Conservation (phyloP, 92 coral and sea anemone genomes). For the Epizoanthus scotinus region DNA sequence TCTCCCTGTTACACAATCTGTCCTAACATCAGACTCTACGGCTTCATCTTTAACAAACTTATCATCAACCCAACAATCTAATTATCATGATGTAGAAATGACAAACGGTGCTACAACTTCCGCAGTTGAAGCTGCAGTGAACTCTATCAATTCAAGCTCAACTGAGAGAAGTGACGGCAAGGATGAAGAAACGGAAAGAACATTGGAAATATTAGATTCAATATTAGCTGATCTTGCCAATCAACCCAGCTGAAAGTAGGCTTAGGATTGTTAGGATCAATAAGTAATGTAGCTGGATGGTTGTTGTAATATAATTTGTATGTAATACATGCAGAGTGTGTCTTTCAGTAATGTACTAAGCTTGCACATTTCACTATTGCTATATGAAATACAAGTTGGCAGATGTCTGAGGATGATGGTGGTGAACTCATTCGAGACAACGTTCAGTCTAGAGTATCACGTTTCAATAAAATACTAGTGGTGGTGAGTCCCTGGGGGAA, state of each 20-base stretch:
- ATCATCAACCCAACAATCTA: slow-evolving; percentile 15
- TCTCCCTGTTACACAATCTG: neutral
- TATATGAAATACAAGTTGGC: too few species aligned
- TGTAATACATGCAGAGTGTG: too few species aligned
- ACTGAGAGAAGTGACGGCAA: slow-evolving; percentile 13
- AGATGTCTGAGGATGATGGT: too few species aligned
- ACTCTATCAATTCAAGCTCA: slow-evolving; percentile 3
- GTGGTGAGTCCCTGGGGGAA: too few species aligned
- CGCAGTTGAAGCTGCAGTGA: neutral
- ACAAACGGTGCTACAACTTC: slow-evolving; percentile 1
- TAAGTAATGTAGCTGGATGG: too few species aligned
- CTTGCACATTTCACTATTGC: too few species aligned
- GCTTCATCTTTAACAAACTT: slow-evolving; percentile 5
- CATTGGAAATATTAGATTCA: slow-evolving; percentile 40
- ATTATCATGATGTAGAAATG: neutral
- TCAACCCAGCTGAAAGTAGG: slow-evolving; percentile 21
- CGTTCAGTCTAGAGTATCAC: too few species aligned
- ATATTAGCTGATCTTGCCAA: slow-evolving; percentile 37
- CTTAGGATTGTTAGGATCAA: neutral
- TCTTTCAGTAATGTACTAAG: too few species aligned
- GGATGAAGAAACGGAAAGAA: slow-evolving; percentile 42
- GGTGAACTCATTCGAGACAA: too few species aligned
- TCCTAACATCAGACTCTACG: neutral
- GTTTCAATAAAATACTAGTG: too few species aligned
- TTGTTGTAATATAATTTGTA: too few species aligned